A percentile compares a stretch with the other conserved stretches of the same genome.
Conservation (phyloP, 2,113 vertebrate species). For the Sylvicapra grimmia region DNA sequence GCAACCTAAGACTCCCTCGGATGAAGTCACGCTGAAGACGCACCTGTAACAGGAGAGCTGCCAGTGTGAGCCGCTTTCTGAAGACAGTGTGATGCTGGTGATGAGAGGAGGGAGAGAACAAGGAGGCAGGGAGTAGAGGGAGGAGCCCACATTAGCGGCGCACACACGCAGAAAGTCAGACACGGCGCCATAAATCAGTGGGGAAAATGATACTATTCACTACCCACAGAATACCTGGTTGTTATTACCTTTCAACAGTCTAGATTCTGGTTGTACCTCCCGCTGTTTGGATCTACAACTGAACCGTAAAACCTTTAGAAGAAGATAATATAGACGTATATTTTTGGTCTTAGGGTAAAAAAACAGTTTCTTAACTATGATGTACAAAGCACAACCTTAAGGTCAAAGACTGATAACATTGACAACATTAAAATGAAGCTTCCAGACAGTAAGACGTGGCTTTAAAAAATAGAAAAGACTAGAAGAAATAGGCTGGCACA, state of each 20-base stretch:
- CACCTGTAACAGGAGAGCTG: too few relatives aligned
- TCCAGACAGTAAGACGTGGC: neutral
- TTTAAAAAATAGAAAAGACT: neutral
- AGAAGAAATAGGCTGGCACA: neutral
- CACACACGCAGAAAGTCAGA: too few relatives aligned
- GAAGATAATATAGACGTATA: neutral
- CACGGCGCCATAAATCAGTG: rapidly evolving
- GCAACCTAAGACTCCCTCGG: neutral
- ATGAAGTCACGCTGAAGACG: neutral
- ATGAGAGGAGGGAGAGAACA: neutral
- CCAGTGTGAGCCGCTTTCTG: rapidly evolving
- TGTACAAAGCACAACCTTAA: neutral
- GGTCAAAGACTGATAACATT: neutral
- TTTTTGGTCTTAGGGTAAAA: neutral
- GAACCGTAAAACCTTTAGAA: neutral
- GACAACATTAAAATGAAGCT: neutral
- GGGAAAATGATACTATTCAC: too few relatives aligned
- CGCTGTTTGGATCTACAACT: neutral
- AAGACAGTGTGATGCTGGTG: too few relatives aligned
- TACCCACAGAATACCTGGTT: neutral
- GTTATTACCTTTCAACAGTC: neutral
- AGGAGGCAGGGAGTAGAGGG: neutral
- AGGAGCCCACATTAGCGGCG: too few relatives aligned
- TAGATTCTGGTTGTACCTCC: neutral
- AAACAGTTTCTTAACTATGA: neutral